These are phyloP conservation scores for Limnephilus marmoratus DNA, from an alignment of 2,888 invertebrate species.

Conservation along the genomic window DNA sequence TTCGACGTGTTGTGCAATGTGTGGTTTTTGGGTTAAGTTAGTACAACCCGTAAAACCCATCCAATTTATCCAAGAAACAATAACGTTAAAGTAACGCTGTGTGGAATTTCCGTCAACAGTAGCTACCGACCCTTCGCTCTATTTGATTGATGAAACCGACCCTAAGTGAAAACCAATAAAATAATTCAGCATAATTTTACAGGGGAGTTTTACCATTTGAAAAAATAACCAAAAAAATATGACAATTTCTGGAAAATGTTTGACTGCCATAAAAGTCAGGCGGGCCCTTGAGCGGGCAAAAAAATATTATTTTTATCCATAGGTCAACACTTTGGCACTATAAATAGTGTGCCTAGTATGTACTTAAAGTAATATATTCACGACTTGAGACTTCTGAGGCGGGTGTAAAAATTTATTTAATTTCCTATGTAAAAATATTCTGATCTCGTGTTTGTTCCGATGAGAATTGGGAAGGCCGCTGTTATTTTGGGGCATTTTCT, in stretches of 20 bases:
- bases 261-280: neutral
- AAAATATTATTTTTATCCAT: neutral
- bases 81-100: neutral
- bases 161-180: neutral
- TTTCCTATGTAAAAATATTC: slow-evolving; percentile 32
- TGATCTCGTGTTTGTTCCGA: neutral
- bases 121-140: neutral
- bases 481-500: neutral
- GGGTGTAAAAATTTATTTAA: slow-evolving; percentile 7
- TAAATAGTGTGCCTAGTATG: neutral
- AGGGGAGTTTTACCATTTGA: neutral
- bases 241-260: neutral
- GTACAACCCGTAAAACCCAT: too few relatives aligned
- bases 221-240: neutral
- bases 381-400: neutral
- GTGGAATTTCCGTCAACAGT: neutral
- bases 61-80: neutral
- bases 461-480: neutral
- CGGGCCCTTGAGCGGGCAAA: neutral
- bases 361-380: neutral
- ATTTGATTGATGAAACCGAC: neutral
- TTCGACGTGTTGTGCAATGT: too few relatives aligned
- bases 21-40: too few relatives aligned
- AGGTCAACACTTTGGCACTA: neutral
- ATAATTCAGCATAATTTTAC: neutral